phyloP scores from a whole-genome alignment of 1,140 invertebrate genomes.

The Papilio aristodemus region DNA sequence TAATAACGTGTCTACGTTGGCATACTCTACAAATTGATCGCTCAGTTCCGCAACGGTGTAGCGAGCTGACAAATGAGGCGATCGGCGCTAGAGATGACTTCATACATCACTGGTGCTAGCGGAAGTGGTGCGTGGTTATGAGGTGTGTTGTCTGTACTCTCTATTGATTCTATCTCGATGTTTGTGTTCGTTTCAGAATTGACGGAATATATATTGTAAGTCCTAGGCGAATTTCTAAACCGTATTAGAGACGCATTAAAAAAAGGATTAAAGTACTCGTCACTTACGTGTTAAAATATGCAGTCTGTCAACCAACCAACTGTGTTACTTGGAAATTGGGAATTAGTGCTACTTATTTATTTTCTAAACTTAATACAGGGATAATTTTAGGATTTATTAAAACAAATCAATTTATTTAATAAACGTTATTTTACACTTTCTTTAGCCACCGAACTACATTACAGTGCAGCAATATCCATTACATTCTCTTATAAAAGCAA shows the following conservation, averaged over 20 bases:
- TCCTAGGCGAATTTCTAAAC: not conserved
- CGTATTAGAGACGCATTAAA: not conserved
- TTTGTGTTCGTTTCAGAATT: not conserved
- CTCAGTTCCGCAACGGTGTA: not conserved
- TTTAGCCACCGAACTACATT: too few relatives aligned
- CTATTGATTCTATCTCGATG: not conserved
- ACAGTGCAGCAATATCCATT: too few relatives aligned
- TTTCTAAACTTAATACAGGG: too few relatives aligned
- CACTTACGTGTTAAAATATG: too few relatives aligned
- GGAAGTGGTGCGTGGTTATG: not conserved
- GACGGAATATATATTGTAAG: not conserved
- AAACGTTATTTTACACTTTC: too few relatives aligned
- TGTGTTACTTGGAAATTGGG: too few relatives aligned
- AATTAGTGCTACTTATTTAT: too few relatives aligned
- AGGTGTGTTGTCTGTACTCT: not conserved
- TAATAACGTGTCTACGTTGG: not conserved
- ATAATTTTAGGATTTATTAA: too few relatives aligned
- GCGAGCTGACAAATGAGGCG: constrained; percentile 7
- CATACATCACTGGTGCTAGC: constrained; percentile 10
- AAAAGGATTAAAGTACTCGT: too few relatives aligned
- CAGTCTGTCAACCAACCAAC: too few relatives aligned
- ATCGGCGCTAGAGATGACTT: constrained; percentile 15
- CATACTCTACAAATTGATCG: not conserved
- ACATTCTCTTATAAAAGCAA: too few relatives aligned
- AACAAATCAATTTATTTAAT: too few relatives aligned